phyloP scores from a whole-genome alignment of 2,797 vertebrate genomes.

The Phaenicophaeus curvirostris region DNA sequence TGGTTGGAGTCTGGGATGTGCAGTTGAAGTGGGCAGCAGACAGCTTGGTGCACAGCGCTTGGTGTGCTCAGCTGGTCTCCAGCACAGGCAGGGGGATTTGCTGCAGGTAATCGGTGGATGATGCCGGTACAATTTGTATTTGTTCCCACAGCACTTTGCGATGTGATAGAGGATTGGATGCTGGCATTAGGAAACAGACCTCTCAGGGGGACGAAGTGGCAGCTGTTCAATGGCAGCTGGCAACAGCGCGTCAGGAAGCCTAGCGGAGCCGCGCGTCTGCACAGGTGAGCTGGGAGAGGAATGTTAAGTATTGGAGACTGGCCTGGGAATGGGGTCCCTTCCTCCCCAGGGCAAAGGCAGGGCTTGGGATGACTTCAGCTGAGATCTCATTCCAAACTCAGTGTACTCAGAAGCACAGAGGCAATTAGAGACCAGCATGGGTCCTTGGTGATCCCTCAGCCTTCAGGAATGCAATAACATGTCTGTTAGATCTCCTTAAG shows the following conservation, averaged over 20 bases:
- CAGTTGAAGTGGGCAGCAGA: neutral
- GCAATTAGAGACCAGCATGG: constrained; percentile 24
- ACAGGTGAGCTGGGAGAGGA: neutral
- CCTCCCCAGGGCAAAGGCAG: neutral
- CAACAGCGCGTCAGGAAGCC: accelerated
- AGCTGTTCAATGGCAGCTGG: constrained; percentile 18
- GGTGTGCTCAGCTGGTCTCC: neutral
- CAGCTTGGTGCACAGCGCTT: neutral
- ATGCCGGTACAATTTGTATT: neutral
- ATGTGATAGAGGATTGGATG: neutral
- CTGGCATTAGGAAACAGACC: neutral
- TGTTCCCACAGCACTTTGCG: neutral
- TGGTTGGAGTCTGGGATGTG: neutral
- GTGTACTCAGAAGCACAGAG: neutral
- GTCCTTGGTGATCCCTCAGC: neutral
- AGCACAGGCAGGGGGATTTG: neutral
- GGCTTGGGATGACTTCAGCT: neutral
- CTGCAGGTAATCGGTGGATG: accelerated
- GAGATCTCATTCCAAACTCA: neutral
- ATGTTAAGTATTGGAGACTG: neutral
- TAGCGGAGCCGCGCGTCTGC: accelerated
- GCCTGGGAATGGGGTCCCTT: neutral
- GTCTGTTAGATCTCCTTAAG: constrained; percentile 44
- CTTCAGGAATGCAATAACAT: constrained; percentile 64
- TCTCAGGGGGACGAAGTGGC: neutral